Conservation (phyloP, 2,113 vertebrate species). For the Oreamnos americanus region DNA sequence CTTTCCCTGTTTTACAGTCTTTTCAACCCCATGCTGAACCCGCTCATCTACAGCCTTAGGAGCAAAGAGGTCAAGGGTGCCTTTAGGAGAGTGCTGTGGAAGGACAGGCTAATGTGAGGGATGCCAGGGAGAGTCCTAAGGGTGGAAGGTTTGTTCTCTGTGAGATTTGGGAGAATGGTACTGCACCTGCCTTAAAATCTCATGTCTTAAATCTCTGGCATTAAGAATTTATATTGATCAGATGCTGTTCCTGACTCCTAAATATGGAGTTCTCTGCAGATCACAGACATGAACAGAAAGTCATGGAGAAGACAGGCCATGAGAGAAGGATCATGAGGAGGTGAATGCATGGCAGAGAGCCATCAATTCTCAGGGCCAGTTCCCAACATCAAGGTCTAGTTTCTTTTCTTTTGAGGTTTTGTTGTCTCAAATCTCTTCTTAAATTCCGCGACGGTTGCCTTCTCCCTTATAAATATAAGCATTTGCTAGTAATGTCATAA, state of each 20-base stretch:
- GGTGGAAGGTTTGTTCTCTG: neutral
- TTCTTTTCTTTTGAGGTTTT: neutral
- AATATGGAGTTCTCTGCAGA: neutral
- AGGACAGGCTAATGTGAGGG: neutral
- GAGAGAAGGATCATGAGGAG: neutral
- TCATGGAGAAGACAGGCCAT: neutral
- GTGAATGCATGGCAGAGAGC: no score
- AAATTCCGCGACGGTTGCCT: neutral
- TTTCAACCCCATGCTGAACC: slow-evolving; percentile 70
- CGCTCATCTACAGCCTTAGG: slow-evolving; percentile 68
- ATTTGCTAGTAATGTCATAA: neutral
- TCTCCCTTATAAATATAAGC: neutral
- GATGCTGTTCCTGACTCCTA: neutral
- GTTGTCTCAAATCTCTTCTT: neutral
- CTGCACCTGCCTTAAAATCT: neutral
- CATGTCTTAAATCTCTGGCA: neutral
- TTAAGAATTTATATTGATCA: neutral
- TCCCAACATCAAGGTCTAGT: neutral
- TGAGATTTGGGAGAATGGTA: neutral
- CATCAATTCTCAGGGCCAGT: no score
- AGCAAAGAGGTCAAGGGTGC: slow-evolving; percentile 49
- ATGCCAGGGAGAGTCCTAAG: neutral
- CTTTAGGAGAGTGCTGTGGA: neutral
- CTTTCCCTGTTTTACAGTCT: slow-evolving; percentile 69
- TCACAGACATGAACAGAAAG: neutral